phyloP scores from a whole-genome alignment of 2,797 vertebrate species.

The Amazona ochrocephala region DNA sequence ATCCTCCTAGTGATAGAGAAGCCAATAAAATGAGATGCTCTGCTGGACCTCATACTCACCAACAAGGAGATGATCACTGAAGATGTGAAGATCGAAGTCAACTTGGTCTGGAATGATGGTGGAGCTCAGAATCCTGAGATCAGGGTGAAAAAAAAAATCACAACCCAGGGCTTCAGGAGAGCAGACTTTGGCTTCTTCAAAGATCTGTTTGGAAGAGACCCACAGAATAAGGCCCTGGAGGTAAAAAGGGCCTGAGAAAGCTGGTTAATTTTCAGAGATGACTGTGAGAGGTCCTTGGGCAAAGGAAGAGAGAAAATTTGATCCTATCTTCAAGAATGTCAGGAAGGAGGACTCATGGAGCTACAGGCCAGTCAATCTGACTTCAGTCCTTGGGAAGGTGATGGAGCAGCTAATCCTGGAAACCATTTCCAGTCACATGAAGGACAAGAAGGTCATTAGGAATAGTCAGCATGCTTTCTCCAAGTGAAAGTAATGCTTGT shows the following conservation, averaged over 20 bases:
- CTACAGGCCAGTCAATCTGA: background rate
- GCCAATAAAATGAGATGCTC: rapidly evolving
- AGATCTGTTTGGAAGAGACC: background rate
- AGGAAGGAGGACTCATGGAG: background rate
- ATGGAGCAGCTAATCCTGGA: background rate
- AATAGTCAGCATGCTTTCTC: background rate
- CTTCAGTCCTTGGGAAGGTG: background rate
- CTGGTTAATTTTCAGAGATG: background rate
- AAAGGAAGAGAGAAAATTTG: background rate
- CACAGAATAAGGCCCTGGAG: background rate
- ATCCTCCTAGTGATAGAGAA: background rate
- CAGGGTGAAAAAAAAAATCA: background rate
- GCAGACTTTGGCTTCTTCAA: background rate
- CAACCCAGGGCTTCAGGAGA: background rate
- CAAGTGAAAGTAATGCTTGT: background rate
- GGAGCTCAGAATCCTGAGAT: background rate
- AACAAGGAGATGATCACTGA: background rate
- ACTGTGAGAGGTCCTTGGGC: background rate
- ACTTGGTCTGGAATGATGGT: background rate
- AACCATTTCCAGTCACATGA: background rate
- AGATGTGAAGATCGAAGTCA: background rate
- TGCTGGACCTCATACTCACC: background rate
- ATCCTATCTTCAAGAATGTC: background rate
- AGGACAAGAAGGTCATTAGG: background rate
- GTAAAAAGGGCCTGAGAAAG: background rate